Base-by-base conservation (phyloP, 2,888 invertebrate genomes). In the Parnassius glacialis region DNA sequence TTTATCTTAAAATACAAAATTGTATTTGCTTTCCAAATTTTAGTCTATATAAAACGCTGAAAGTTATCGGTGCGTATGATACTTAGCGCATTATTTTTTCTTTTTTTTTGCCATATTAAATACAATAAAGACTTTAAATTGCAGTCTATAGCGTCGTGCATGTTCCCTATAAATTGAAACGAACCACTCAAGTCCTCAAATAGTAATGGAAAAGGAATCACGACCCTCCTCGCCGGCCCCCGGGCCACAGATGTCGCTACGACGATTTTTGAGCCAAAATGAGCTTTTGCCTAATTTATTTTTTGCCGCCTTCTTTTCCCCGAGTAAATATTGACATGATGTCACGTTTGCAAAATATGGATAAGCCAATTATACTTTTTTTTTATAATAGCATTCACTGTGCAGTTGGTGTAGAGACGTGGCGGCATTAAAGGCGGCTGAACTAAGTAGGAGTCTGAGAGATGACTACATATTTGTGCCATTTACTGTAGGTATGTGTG, bases 251-350 rank as follows among this genome's bases (percentile, higher is more conserved):
- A 89, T 90, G 89, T 84, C 83, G 85, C 77, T 68, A 67, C 74
- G 75, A 79, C 80, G 84, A 86, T 86, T 87, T 88, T 85, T 84
- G 81, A 79, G 78, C 70, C 84, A 79, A 87, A 90, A 90, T 90
- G 91, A 88, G 89, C 86, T 89, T 88, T 87, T 80, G 90, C 90
- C 89, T 90, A 90, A 91, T 90, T 91, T 90, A 90, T 90, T 91
- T 91, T 91, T 91, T 91, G 88, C 85, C 88, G 85, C 90, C 91
- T 90, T 89, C 89, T 90, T 91, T 87, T 88, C 75, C 84, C 78
- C 77, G 80, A 82, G 88, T 85, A 89, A 90, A 90, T 90, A 90
- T 90, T 90, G 89, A 86, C 85, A 83, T 76, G 68, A 83, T 76
- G 68, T 62, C 16, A 62, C 67, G 71, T 59, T 65, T 44, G 74